These are phyloP conservation scores for Micoletzkya japonica DNA, from an alignment of 2,888 invertebrate genomes.

Conservation along the genomic window DNA sequence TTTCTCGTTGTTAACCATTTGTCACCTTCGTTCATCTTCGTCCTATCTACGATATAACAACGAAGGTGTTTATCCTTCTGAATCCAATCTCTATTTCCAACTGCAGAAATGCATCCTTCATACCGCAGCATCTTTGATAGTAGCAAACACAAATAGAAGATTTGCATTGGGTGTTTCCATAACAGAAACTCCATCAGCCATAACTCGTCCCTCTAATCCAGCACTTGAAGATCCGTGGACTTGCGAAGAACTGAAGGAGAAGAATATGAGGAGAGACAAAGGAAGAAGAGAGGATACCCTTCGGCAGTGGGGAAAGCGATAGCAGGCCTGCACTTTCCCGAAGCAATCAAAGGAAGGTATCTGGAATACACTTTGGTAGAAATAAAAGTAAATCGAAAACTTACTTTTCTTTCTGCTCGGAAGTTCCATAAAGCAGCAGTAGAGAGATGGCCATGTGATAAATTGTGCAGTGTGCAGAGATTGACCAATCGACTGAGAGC, in stretches of 20 bases:
- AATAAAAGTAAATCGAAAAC: constrained; percentile 13
- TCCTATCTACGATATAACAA: constrained; percentile 45
- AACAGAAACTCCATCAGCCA: neutral
- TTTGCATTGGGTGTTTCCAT: constrained; percentile 54
- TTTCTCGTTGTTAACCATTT: constrained; percentile 35
- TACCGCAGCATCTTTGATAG: constrained; percentile 29
- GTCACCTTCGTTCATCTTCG: constrained; percentile 36
- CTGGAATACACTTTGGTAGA: neutral
- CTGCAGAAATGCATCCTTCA: neutral
- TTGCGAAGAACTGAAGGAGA: neutral
- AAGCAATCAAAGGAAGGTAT: constrained; percentile 38
- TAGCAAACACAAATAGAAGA: constrained; percentile 55
- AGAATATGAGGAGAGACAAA: neutral
- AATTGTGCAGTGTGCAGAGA: constrained; percentile 37
- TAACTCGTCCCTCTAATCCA: constrained; percentile 8
- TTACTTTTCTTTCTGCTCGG: constrained; percentile 41
- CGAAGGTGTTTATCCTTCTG: constrained; percentile 36
- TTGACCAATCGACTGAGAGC: constrained; percentile 45
- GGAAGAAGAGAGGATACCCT: neutral
- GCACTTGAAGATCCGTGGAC: constrained; percentile 21
- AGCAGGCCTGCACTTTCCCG: constrained; percentile 37
- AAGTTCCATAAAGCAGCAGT: constrained; percentile 40
- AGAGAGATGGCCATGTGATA: constrained; percentile 40
- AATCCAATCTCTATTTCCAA: constrained; percentile 16
- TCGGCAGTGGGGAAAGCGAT: constrained; percentile 33